These are phyloP conservation scores for Akabosia matsudoensis DNA, from an alignment of 1,140 invertebrate genomes.

Conservation along the genomic window DNA sequence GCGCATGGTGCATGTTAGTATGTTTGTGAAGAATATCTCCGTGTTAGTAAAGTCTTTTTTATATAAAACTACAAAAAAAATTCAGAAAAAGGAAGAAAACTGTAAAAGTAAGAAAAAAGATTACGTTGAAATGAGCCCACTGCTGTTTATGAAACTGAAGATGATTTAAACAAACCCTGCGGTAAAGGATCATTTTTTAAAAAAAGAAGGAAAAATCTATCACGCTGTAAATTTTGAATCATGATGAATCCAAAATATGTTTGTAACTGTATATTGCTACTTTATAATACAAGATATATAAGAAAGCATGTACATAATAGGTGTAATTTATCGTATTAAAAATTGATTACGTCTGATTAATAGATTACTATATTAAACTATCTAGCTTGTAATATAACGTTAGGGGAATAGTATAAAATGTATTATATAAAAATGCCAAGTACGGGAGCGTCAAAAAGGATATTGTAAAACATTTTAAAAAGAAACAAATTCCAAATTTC, in stretches of 20 bases:
- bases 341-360: background rate
- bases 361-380: background rate
- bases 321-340: slow-evolving; percentile 8
- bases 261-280: background rate
- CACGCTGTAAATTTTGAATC: background rate
- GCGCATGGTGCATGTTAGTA: slow-evolving; percentile 21
- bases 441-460: slow-evolving; percentile 3
- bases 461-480: slow-evolving; percentile 16
- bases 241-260: background rate
- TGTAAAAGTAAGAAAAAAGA: too few relatives aligned
- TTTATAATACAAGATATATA: background rate
- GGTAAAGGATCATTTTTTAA: background rate
- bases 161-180: background rate
- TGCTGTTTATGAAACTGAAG: background rate
- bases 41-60: too few relatives aligned
- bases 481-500: slow-evolving; percentile 21
- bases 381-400: background rate
- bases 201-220: too few relatives aligned
- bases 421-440: slow-evolving; percentile 19
- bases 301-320: background rate
- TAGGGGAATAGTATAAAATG: background rate
- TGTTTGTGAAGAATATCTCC: too few relatives aligned
- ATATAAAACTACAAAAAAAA: background rate
- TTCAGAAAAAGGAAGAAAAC: background rate
- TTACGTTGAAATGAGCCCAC: too few relatives aligned